phyloP scores from a whole-genome alignment of 1,140 invertebrate genomes.

The Aphaenogaster rudis region DNA sequence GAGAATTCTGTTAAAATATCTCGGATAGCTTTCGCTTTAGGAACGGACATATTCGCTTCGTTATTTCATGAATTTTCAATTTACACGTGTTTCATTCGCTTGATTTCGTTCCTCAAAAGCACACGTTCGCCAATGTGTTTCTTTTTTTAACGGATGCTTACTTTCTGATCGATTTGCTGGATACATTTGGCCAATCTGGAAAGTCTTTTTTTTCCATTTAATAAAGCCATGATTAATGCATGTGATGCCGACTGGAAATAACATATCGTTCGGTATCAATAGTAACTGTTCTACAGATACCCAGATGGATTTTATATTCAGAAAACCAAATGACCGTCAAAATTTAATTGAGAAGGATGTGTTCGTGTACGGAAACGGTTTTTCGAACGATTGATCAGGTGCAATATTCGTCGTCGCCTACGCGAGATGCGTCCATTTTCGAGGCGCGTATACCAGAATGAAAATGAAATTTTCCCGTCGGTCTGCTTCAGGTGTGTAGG shows the following conservation, averaged over 20 bases:
- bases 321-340: slow-evolving; percentile 39
- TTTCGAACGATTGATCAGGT: slow-evolving; percentile 30
- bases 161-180: neutral
- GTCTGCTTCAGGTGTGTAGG: slow-evolving; percentile 58
- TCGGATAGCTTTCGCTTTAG: slow-evolving; percentile 43
- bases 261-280: slow-evolving; percentile 3
- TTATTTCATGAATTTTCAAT: slow-evolving; percentile 63
- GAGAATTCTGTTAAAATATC: slow-evolving; percentile 55
- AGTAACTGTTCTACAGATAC: neutral
- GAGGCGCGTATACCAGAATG: slow-evolving; percentile 9
- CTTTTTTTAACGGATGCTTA: neutral
- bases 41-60: slow-evolving; percentile 15
- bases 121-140: neutral
- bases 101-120: slow-evolving; percentile 48
- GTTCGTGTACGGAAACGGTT: slow-evolving; percentile 21
- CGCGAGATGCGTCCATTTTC: slow-evolving; percentile 46
- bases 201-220: slow-evolving; percentile 29
- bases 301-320: slow-evolving; percentile 11
- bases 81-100: slow-evolving; percentile 27
- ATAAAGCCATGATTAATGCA: slow-evolving; percentile 48
- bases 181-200: slow-evolving; percentile 12
- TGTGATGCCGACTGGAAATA: slow-evolving; percentile 7
- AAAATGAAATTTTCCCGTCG: slow-evolving; percentile 65
- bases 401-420: slow-evolving; percentile 29
- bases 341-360: slow-evolving; percentile 44